Percentiles rank a stretch among this genome's conserved stretches.
These are phyloP conservation scores for Aeoliscus strigatus DNA, from an alignment of 2,797 vertebrate genomes.

Conservation along the genomic window DNA sequence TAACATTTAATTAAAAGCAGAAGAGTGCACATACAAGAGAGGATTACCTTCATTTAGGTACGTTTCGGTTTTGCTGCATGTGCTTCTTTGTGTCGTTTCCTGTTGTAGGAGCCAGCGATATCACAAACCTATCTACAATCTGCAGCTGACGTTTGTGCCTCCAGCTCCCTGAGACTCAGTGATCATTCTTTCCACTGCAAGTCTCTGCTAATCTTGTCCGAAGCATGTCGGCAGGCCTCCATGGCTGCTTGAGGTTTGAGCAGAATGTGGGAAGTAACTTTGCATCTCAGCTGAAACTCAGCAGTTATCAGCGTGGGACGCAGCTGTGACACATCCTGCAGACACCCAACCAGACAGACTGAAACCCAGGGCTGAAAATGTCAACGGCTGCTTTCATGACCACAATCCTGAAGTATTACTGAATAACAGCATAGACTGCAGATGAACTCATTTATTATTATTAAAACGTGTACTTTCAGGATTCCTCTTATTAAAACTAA, in stretches of 20 bases:
- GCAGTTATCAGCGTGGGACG: constrained; percentile 35
- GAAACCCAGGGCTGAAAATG: constrained; percentile 12
- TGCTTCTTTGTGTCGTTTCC: constrained; percentile 44
- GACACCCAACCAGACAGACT: not conserved
- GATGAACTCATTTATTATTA: no score
- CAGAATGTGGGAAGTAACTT: constrained; percentile 51
- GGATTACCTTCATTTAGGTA: constrained; percentile 40
- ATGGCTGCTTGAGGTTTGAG: not conserved
- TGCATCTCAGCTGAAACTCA: constrained; percentile 34
- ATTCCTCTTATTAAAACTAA: no score
- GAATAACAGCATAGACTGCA: no score
- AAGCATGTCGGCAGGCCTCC: not conserved
- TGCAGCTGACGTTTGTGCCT: constrained; percentile 1
- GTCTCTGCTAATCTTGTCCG: not conserved
- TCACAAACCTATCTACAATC: constrained; percentile 8
- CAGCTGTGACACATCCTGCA: constrained; percentile 54
- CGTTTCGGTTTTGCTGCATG: constrained; percentile 42
- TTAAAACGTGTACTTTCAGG: no score
- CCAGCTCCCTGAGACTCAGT: not conserved
- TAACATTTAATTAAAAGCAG: not conserved
- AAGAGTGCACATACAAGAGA: not conserved
- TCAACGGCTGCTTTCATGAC: constrained; percentile 5
- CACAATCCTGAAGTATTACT: no score
- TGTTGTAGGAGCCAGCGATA: constrained; percentile 27
- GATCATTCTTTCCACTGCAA: not conserved